These are phyloP conservation scores for Listronotus bonariensis DNA, from an alignment of 1,140 invertebrate species.

Conservation along the genomic window DNA sequence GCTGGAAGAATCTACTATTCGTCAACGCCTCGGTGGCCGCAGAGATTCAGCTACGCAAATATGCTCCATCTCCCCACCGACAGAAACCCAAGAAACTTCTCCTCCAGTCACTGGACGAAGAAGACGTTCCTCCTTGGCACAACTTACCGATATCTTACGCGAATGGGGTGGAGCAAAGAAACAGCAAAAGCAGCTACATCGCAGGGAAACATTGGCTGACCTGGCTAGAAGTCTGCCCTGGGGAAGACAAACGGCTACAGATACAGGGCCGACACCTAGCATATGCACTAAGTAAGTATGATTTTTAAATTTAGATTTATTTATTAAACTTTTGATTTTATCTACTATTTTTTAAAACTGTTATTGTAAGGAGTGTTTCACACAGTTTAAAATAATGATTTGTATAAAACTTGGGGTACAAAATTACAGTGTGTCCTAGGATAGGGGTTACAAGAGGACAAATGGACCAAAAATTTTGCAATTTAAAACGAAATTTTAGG, in stretches of 20 bases:
- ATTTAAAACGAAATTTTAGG: no score
- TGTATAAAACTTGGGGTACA: no score
- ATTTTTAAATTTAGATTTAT: not conserved
- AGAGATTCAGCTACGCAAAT: conserved; percentile 88
- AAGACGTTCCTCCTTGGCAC: conserved; percentile 80
- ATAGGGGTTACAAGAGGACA: no score
- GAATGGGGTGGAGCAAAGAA: conserved; percentile 78
- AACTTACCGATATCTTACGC: conserved; percentile 82
- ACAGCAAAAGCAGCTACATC: conserved; percentile 69
- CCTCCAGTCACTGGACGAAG: conserved; percentile 64
- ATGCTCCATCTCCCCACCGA: conserved; percentile 79
- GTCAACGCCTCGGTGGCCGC: conserved; percentile 77
- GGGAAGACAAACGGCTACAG: conserved; percentile 65
- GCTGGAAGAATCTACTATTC: conserved; percentile 80
- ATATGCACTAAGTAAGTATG: conserved; percentile 48
- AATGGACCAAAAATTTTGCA: no score
- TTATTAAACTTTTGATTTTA: no score
- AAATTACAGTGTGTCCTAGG: no score
- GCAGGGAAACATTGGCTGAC: conserved; percentile 84
- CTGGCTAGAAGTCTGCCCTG: conserved; percentile 76
- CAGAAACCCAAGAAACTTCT: conserved; percentile 67
- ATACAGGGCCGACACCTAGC: conserved; percentile 59
- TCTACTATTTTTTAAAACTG: no score
- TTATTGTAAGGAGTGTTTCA: no score
- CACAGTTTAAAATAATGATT: no score